Evolutionary conservation across 2,113 vertebrate species (phyloP), one percentile per base, ranked within the genome.

Genomic region (Halcyon malimbica): DNA sequence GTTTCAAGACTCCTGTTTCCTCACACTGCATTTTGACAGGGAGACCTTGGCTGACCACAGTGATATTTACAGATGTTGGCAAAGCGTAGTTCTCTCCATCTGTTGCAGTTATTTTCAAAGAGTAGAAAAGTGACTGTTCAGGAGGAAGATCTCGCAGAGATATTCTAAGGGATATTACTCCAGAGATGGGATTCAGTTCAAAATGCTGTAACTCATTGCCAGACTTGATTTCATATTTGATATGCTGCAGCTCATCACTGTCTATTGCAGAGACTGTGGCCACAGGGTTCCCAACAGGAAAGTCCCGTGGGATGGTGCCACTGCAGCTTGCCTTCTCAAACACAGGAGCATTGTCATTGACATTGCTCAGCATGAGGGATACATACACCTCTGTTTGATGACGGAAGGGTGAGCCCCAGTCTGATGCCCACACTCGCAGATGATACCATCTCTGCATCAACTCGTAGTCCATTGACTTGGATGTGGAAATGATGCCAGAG

Each of bases 311-410:
- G 41, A 99, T 96, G 10, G 98, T 99, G 79, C 97, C 97, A 23
- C 98, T 99, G 96, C 99, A 99, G 76, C 98, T 98, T n/a, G 99
- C 98, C 56, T 98, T 98, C 95, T 99, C 99, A 96, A 99, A 99
- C 90, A 99, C 93, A 8, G 99, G 99, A 31, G 97, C 33, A 7
- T 99, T 99, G 93, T 99, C 99, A 8, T 99, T 99, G 92, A 99
- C 74, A 28, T 99, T 99, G 97, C 98, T 99, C 85, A 99, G 98
- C 10, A 97, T 98, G 20, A 99, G 98, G 18, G 98, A 99, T 51
- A 99, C 97, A 0, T 98, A 97, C 44, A 99, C 98, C 89, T 99
- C 99, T 0, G 97, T 98, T 93, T 99, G 98, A 48, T 96, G 99
- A 83, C 97, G 98, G 94, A 99, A 99, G 29, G 99, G 99, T 41